These are phyloP conservation scores for Ophioderma brevispina DNA, from an alignment of 35 echinoderm and acorn worm species.

Conservation along the genomic window DNA sequence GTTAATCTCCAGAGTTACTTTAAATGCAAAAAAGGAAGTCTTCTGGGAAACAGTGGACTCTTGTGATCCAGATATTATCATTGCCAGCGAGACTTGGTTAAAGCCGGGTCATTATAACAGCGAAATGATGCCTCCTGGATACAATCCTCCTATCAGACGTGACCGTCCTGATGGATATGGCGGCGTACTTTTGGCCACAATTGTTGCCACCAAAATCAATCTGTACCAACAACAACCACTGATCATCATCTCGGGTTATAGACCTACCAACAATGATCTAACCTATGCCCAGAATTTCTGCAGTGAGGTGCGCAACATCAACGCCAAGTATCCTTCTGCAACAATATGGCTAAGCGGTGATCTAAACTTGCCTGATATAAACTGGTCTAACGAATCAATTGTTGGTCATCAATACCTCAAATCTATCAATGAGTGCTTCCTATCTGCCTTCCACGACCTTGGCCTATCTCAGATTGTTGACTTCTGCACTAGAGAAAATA, in stretches of 20 bases:
- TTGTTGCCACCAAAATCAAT: conserved; percentile 23
- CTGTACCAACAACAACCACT: conserved; percentile 27
- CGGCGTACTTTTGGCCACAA: conserved; percentile 30
- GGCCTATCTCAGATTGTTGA: too few species aligned
- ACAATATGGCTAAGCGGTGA: conserved; percentile 51
- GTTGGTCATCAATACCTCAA: conserved; percentile 21
- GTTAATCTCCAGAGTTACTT: conserved; percentile 49
- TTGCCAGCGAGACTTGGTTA: conserved; percentile 41
- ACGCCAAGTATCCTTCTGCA: conserved; percentile 23
- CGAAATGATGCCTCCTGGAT: conserved; percentile 14
- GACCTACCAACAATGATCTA: conserved; percentile 41
- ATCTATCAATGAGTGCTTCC: conserved; percentile 42
- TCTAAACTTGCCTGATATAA: too few species aligned
- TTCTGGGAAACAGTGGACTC: conserved; percentile 14
- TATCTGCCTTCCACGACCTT: too few species aligned
- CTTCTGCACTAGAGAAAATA: conserved; percentile 25
- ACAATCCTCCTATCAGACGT: conserved; percentile 11
- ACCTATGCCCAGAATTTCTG: conserved; percentile 28
- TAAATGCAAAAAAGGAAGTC: conserved; percentile 2
- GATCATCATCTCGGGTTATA: conserved; percentile 24
- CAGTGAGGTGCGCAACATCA: conserved; percentile 4
- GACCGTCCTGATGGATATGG: conserved; percentile 18
- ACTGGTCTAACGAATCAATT: conserved; percentile 13
- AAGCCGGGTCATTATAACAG: not conserved
- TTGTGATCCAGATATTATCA: conserved; percentile 27